Percentiles rank a stretch among this genome's conserved stretches.
phyloP scores from a whole-genome alignment of 2,113 vertebrate species.

The Orientallactaga bullata region DNA sequence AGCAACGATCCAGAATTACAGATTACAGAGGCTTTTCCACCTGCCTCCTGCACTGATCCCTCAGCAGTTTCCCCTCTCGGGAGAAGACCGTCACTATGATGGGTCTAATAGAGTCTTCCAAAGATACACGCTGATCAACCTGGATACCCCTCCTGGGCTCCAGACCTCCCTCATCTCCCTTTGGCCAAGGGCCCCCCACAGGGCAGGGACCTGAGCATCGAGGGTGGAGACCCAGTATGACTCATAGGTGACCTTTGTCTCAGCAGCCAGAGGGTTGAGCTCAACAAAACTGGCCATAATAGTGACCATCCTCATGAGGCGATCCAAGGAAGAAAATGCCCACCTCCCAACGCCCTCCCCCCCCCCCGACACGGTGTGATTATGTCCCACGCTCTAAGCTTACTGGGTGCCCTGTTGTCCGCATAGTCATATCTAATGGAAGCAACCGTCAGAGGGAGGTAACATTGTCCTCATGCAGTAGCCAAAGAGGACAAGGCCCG shows the following conservation, averaged over 20 bases:
- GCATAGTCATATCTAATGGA: accelerated
- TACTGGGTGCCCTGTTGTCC: accelerated
- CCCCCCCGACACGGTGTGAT: background rate
- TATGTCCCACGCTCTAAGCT: background rate
- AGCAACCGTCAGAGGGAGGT: background rate
- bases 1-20: background rate
- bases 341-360: too few relatives aligned
- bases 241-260: background rate
- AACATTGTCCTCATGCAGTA: background rate
- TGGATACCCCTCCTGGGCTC: background rate
- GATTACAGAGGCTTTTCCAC: background rate
- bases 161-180: background rate
- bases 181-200: background rate
- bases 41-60: background rate
- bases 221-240: background rate
- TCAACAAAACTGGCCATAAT: constrained; percentile 12
- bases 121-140: background rate
- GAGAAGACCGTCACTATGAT: background rate
- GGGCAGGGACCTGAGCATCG: background rate
- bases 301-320: background rate
- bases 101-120: background rate
- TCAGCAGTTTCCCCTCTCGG: background rate
- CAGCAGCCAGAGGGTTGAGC: background rate
- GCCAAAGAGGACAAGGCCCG: background rate
- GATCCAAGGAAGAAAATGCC: background rate